Percentiles rank a stretch among this genome's conserved stretches.
phyloP scores from a whole-genome alignment of 2,888 invertebrate genomes.

The Epirrita christyi region DNA sequence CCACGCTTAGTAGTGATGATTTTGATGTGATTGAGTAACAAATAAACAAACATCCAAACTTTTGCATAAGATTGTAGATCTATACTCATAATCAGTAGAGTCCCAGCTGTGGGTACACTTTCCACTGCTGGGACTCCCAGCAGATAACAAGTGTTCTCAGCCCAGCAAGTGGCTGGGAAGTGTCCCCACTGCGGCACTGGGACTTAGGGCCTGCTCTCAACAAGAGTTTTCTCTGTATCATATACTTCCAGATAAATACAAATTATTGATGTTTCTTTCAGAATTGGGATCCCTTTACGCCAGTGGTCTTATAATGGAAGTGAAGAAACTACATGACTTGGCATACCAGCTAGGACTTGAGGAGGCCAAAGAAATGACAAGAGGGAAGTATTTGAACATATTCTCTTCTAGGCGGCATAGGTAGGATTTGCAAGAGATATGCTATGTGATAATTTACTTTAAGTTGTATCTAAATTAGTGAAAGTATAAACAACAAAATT shows the following conservation, averaged over 20 bases:
- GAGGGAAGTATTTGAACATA: slow-evolving; percentile 97
- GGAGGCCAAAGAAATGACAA: slow-evolving; percentile 98
- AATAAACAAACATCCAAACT: too few species aligned
- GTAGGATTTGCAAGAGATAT: slow-evolving; percentile 42
- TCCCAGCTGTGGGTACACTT: too few species aligned
- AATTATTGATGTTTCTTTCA: slow-evolving; percentile 63
- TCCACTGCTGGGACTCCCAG: too few species aligned
- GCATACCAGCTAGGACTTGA: slow-evolving; percentile 97
- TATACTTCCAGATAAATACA: neutral
- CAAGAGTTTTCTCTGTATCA: too few species aligned
- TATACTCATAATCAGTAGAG: too few species aligned
- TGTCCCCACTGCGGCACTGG: too few species aligned
- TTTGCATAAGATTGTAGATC: too few species aligned
- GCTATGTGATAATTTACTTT: neutral
- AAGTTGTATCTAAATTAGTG: neutral
- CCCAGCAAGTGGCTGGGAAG: too few species aligned
- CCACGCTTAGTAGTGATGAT: too few species aligned
- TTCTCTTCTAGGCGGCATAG: slow-evolving; percentile 79
- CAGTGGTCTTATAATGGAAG: slow-evolving; percentile 94
- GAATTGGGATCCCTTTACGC: slow-evolving; percentile 91
- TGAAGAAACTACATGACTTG: slow-evolving; percentile 96
- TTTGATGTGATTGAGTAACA: too few species aligned
- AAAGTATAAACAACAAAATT: neutral
- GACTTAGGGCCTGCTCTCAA: too few species aligned
- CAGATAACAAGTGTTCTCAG: too few species aligned